Evolutionary conservation across 2,888 invertebrate species (phyloP).

Genomic region (Melinopterus prodromus): DNA sequence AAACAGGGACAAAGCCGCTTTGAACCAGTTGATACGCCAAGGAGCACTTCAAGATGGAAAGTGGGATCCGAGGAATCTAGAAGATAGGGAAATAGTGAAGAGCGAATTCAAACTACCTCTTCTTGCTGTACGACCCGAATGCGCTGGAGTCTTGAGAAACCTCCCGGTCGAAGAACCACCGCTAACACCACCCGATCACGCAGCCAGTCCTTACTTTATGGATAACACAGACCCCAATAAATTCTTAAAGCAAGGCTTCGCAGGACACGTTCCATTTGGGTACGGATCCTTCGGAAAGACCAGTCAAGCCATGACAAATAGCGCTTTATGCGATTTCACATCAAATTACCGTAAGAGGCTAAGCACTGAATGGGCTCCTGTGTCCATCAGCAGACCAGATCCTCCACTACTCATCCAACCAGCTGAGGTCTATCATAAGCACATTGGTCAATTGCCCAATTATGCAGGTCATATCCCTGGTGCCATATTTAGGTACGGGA

Average conservation of each 20-base stretch:
- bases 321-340: conserved; percentile 78
- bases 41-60: conserved; percentile 70
- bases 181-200: conserved; percentile 66
- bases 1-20: conserved; percentile 66
- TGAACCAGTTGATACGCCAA: conserved; percentile 67
- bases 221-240: conserved; percentile 69
- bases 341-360: conserved; percentile 76
- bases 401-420: conserved; percentile 63
- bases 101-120: conserved; percentile 76
- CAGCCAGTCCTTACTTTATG: conserved; percentile 73
- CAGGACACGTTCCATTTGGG: conserved; percentile 73
- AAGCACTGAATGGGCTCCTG: conserved; percentile 80
- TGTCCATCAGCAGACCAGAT: conserved; percentile 64
- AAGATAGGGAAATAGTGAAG: conserved; percentile 72
- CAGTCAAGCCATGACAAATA: conserved; percentile 72
- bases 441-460: conserved; percentile 78
- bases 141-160: conserved; percentile 69
- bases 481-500: conserved; percentile 74
- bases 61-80: conserved; percentile 68
- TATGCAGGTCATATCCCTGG: conserved; percentile 84
- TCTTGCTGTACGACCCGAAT: conserved; percentile 72
- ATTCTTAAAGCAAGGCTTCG: conserved; percentile 70
- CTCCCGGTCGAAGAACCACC: conserved; percentile 69
- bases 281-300: conserved; percentile 71
- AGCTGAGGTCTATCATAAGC: conserved; percentile 75